These are phyloP conservation scores for Ahaetulla prasina DNA, from an alignment of 2,113 vertebrate species.

Conservation along the genomic window DNA sequence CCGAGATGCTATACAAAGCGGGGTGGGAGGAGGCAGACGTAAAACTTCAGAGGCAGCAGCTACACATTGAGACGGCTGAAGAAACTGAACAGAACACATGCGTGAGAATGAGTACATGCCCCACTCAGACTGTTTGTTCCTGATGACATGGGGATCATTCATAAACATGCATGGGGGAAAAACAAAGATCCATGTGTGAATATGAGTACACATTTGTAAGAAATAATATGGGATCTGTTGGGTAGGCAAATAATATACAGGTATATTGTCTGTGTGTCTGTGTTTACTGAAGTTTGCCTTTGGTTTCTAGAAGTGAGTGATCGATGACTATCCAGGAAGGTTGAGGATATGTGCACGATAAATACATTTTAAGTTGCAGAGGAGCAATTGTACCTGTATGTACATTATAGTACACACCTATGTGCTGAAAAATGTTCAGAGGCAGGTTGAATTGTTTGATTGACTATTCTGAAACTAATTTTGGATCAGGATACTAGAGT, in stretches of 20 bases:
- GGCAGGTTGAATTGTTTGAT: neutral
- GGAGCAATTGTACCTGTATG: neutral
- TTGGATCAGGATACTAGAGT: neutral
- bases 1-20: neutral
- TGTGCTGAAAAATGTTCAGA: neutral
- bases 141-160: neutral
- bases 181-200: neutral
- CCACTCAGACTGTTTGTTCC: neutral
- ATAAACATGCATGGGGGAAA: neutral
- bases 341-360: neutral
- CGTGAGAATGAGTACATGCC: neutral
- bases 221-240: neutral
- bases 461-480: neutral
- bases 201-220: neutral
- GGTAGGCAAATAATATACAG: neutral
- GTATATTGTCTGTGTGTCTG: neutral
- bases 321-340: neutral
- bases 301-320: neutral
- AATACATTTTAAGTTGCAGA: neutral
- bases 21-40: neutral
- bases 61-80: neutral
- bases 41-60: neutral
- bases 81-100: neutral
- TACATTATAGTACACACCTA: neutral
- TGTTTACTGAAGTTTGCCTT: neutral